Evolutionary conservation across 2,113 vertebrate genomes (phyloP), one percentile per base, ranked within the genome.

Genomic region (Carassius gibelio): DNA sequence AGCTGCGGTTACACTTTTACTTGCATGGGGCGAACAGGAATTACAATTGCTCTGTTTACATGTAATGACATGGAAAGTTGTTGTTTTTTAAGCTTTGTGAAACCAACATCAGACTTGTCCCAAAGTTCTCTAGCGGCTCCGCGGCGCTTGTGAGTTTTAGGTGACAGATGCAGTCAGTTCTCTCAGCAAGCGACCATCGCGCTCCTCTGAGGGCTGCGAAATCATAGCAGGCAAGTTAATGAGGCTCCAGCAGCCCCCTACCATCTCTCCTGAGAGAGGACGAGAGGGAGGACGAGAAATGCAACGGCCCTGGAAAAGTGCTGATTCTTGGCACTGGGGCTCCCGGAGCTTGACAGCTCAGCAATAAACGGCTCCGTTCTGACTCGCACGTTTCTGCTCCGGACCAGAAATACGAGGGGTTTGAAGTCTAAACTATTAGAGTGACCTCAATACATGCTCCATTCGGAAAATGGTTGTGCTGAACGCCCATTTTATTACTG

Each of bases 241-340:
- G 52, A 82, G 72, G 74, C 69, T 30, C 64, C 68, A 57, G 30
- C 42, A 79, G 77, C 21, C 69, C 66, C 38, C 57, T 42, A 59
- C 59, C 59, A 80, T 64, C 38, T 64, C 79, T 81, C 79, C 62
- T n/a, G 64, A 69, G 50, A 80, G n/a, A 45, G 15, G 62, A 23
- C 75, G 11, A 61, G 55, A 75, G 36, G 10, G 76, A 79, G 76
- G 55, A 79, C 17, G 76, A 79, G 8, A 52, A 84, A 86, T 85
- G 82, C 88, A 92, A 88, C 71, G 59, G 87, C 75, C 80, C 86
- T 14, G 83, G 80, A 86, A 90, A 90, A 91, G 26, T 90, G 90
- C 90, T 92, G 89, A 93, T 89, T 89, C 82, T 79, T 42, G 59
- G 74, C 82, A 85, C 42, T 30, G 48, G 75, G 42, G 48, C n/a